Percentiles rank a stretch among this genome's conserved stretches.
These are phyloP conservation scores for Donacobius atricapilla DNA, from an alignment of 2,113 vertebrate species.

Conservation along the genomic window DNA sequence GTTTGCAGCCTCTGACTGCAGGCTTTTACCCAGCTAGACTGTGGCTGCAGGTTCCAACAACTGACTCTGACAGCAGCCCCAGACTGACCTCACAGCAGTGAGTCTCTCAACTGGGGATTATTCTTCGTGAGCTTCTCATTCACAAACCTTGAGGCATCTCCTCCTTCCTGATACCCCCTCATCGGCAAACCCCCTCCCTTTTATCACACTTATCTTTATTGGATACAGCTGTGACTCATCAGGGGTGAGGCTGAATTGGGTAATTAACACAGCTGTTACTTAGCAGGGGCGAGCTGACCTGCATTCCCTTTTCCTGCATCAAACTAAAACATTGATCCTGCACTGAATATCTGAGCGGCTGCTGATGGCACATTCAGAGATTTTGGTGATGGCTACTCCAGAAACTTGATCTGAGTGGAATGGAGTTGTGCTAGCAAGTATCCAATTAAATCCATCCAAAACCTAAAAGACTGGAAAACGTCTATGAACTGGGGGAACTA, in stretches of 20 bases:
- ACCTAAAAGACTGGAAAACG: neutral
- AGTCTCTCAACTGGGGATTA: neutral
- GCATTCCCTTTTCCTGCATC: neutral
- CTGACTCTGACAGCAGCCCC: neutral
- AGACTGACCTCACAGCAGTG: neutral
- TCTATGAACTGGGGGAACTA: neutral
- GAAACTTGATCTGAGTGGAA: neutral
- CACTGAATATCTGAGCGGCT: neutral
- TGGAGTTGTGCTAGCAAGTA: neutral
- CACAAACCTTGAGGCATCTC: neutral
- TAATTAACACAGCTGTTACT: neutral
- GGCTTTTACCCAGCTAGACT: neutral
- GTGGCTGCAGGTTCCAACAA: neutral
- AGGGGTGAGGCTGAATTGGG: neutral
- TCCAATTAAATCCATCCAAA: constrained; percentile 10
- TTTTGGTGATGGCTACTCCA: fast-evolving
- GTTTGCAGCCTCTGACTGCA: neutral
- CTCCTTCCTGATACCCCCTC: neutral
- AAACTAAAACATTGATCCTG: neutral
- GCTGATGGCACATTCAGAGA: neutral
- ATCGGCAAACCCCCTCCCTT: neutral
- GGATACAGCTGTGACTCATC: neutral
- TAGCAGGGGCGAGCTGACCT: neutral
- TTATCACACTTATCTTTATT: neutral
- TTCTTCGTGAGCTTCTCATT: no score